Conservation (phyloP, 92 coral and sea anemone species). For the Bergia puertoricense region DNA sequence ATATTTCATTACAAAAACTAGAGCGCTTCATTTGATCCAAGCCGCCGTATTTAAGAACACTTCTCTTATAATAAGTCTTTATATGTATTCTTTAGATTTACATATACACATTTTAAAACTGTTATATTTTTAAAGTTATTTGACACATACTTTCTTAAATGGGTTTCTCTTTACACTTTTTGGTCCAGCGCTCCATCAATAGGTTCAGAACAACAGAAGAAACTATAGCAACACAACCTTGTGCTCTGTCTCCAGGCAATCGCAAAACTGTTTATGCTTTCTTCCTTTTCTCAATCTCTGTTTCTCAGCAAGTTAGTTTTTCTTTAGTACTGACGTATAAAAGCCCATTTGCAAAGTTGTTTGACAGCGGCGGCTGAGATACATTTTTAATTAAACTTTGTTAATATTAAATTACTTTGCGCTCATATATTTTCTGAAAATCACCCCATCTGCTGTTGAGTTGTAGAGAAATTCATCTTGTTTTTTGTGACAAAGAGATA, state of each 20-base stretch:
- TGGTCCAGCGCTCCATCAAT: not conserved
- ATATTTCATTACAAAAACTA: not conserved
- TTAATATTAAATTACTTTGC: not conserved
- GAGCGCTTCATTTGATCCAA: not conserved
- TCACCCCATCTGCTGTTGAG: not conserved
- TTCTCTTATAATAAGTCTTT: not conserved
- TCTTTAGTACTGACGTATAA: not conserved
- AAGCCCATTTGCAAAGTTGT: not conserved
- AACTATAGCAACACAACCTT: not conserved
- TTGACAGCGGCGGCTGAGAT: not conserved
- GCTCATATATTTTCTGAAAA: not conserved
- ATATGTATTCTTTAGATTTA: not conserved
- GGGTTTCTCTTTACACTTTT: slow-evolving; percentile 8
- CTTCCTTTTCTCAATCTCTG: not conserved
- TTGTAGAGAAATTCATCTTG: not conserved
- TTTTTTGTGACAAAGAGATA: not conserved
- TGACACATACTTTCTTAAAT: slow-evolving; percentile 4
- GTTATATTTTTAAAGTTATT: not conserved
- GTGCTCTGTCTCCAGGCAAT: not conserved
- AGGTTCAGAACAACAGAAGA: not conserved
- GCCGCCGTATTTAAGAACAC: not conserved
- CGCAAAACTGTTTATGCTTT: not conserved
- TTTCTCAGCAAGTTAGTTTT: slow-evolving; percentile 12
- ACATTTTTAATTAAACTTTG: not conserved
- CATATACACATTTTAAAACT: not conserved